Evolutionary conservation across 2,113 vertebrate species (phyloP).

Genomic region (Antechinus flavipes): DNA sequence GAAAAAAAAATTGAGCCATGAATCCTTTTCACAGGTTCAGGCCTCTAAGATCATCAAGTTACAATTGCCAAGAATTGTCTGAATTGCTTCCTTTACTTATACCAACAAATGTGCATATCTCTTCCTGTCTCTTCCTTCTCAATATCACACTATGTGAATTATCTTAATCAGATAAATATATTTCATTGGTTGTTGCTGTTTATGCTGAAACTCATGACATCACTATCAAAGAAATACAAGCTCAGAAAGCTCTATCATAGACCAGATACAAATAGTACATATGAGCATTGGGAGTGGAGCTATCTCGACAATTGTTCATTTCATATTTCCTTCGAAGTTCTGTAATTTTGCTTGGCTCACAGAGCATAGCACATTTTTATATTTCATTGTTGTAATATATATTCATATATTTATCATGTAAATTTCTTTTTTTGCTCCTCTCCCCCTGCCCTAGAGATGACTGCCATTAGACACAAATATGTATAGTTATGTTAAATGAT

Average conservation of each 20-base stretch:
- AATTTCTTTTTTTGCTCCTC: too few relatives aligned
- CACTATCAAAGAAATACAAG: neutral
- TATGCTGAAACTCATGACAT: neutral
- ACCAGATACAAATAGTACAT: neutral
- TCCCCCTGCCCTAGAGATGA: too few relatives aligned
- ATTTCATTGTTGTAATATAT: neutral
- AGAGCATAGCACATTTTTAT: neutral
- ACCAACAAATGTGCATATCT: neutral
- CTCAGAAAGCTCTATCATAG: neutral
- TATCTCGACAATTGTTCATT: neutral
- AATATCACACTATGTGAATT: constrained; percentile 8
- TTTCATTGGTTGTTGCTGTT: neutral
- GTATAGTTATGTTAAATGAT: too few relatives aligned
- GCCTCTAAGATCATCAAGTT: constrained; percentile 1
- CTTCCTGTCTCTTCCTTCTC: neutral
- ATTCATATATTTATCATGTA: too few relatives aligned
- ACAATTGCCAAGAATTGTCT: neutral
- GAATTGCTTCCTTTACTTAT: neutral
- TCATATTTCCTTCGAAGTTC: neutral
- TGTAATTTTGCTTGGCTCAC: neutral
- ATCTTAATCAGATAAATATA: neutral
- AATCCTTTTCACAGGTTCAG: neutral
- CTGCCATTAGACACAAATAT: too few relatives aligned
- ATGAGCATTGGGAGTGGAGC: neutral
- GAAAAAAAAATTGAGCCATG: neutral